Percentiles rank a stretch among this genome's conserved stretches.
Evolutionary conservation across 2,113 vertebrate species (phyloP).

Genomic region (Bostrychus sinensis): DNA sequence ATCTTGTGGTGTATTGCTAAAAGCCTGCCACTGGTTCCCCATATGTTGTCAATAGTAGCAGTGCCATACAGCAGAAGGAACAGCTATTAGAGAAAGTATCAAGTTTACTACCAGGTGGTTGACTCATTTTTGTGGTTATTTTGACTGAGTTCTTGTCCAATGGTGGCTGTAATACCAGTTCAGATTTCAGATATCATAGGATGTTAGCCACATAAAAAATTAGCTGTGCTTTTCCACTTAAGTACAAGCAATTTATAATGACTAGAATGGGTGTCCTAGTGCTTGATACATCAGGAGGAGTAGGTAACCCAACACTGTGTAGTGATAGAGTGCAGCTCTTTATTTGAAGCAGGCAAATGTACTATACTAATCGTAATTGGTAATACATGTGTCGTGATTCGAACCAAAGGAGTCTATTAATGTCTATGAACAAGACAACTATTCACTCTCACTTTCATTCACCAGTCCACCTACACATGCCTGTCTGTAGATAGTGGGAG

Average conservation of each 20-base stretch:
- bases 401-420: constrained; percentile 52
- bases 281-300: constrained; percentile 34
- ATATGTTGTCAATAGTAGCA: constrained; percentile 50
- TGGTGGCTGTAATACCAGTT: constrained; percentile 6
- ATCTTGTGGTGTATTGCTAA: constrained; percentile 67
- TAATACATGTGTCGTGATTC: constrained; percentile 51
- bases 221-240: constrained; percentile 35
- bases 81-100: constrained; percentile 51
- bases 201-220: constrained; percentile 38
- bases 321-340: constrained; percentile 39
- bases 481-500: too few relatives aligned
- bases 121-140: constrained; percentile 45
- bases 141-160: constrained; percentile 52
- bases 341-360: constrained; percentile 44
- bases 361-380: constrained; percentile 50
- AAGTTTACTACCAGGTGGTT: constrained; percentile 51
- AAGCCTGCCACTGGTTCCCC: constrained; percentile 62
- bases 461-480: too few relatives aligned
- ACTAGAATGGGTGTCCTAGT: constrained; percentile 32
- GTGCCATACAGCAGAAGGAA: constrained; percentile 33
- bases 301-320: constrained; percentile 48
- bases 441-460: too few relatives aligned
- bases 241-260: constrained; percentile 51
- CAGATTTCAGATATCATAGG: constrained; percentile 38
- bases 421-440: constrained; percentile 77